phyloP scores from a whole-genome alignment of 2,888 invertebrate genomes.

The Orchesellides sinensis region DNA sequence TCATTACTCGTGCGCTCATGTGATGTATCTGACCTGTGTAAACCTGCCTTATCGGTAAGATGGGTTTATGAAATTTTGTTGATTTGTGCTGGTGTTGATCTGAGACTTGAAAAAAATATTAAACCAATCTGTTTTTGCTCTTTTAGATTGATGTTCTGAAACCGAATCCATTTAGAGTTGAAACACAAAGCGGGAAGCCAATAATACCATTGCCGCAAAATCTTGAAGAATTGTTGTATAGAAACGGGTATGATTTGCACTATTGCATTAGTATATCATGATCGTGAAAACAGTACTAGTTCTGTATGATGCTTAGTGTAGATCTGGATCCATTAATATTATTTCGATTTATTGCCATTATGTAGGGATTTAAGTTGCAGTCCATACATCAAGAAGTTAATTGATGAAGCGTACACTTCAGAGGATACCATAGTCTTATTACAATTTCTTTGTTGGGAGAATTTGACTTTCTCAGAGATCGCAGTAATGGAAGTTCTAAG shows the following conservation, averaged over 20 bases:
- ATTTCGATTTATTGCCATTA: slow-evolving; percentile 21
- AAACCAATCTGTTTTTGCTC: neutral
- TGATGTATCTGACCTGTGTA: slow-evolving; percentile 92
- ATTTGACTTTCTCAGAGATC: slow-evolving; percentile 93
- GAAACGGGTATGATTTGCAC: slow-evolving; percentile 61
- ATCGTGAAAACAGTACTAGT: neutral
- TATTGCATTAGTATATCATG: neutral
- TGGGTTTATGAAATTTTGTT: slow-evolving; percentile 3
- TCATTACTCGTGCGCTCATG: slow-evolving; percentile 94
- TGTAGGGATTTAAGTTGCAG: slow-evolving; percentile 71
- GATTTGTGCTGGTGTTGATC: neutral
- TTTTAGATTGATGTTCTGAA: slow-evolving; percentile 37
- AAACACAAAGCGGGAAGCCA: slow-evolving; percentile 63
- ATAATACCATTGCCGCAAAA: slow-evolving; percentile 66
- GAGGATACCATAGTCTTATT: slow-evolving; percentile 94
- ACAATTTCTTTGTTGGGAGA: slow-evolving; percentile 98
- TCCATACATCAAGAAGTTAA: slow-evolving; percentile 94
- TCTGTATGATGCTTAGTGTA: too few species aligned
- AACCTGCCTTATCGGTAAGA: slow-evolving; percentile 56
- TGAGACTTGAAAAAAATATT: neutral
- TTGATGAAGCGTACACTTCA: slow-evolving; percentile 94
- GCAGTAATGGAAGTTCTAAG: slow-evolving; percentile 94
- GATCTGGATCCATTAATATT: too few species aligned
- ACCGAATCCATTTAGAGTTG: slow-evolving; percentile 70
- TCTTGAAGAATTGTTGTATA: slow-evolving; percentile 68